phyloP scores from a whole-genome alignment of 2,888 invertebrate genomes.

The Trichacis sp. region DNA sequence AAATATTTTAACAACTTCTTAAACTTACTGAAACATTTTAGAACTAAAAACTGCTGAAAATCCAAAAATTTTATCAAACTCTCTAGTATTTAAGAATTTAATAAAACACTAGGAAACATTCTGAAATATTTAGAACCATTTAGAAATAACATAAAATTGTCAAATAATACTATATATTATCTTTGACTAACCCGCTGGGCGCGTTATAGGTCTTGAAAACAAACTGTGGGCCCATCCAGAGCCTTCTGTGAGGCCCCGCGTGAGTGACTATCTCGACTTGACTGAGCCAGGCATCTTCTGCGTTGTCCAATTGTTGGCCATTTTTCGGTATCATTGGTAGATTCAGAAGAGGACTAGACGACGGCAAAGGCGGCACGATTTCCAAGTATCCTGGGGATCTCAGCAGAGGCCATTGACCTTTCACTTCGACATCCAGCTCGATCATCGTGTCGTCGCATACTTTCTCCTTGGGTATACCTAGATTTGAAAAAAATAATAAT shows the following conservation, averaged over 20 bases:
- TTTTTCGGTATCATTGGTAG: constrained; percentile 56
- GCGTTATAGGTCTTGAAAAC: constrained; percentile 93
- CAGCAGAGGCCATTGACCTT: constrained; percentile 90
- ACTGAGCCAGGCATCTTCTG: constrained; percentile 89
- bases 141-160: too few relatives aligned
- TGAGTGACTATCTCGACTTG: constrained; percentile 98
- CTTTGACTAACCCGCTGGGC: constrained; percentile 82
- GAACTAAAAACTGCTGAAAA: too few relatives aligned
- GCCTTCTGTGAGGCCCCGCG: constrained; percentile 91
- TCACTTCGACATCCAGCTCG: constrained; percentile 86
- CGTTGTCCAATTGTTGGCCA: constrained; percentile 57
- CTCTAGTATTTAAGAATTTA: too few relatives aligned
- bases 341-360: constrained; percentile 77
- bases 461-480: constrained; percentile 84
- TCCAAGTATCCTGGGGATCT: constrained; percentile 76
- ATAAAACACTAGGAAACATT: too few relatives aligned
- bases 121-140: too few relatives aligned
- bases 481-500: too few relatives aligned
- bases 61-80: too few relatives aligned
- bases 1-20: too few relatives aligned
- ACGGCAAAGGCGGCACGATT: constrained; percentile 81
- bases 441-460: constrained; percentile 88
- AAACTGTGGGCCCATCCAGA: constrained; percentile 99
- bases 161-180: too few relatives aligned
- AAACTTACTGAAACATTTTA: too few relatives aligned